Conservation (phyloP, 2,797 vertebrate genomes). For the Xyrichtys novacula region DNA sequence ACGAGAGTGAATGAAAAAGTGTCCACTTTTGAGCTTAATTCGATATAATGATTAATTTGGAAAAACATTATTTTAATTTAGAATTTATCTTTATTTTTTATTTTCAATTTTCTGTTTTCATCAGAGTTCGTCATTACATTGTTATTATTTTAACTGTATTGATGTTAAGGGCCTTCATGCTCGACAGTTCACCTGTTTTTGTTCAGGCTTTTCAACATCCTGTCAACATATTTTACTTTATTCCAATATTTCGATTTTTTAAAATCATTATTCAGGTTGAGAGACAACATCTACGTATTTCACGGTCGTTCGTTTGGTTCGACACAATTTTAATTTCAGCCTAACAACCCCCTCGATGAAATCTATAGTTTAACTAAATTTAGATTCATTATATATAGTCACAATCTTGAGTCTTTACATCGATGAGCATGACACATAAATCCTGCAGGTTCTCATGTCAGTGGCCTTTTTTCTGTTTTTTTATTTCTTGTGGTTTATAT, state of each 20-base stretch:
- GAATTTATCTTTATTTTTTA: slow-evolving; percentile 21
- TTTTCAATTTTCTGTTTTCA: not conserved
- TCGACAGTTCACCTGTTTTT: not conserved
- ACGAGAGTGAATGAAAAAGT: not conserved
- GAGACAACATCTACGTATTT: not conserved
- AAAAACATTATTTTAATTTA: not conserved
- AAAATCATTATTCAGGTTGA: too few species aligned
- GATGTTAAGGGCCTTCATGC: slow-evolving; percentile 8
- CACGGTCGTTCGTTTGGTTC: slow-evolving; percentile 2
- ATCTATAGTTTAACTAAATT: too few species aligned
- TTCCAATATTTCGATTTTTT: not conserved
- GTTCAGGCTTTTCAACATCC: not conserved
- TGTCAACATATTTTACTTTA: not conserved
- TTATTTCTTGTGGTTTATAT: slow-evolving; percentile 30
- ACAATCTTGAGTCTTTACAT: not conserved
- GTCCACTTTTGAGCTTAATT: not conserved
- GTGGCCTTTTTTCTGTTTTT: slow-evolving; percentile 16
- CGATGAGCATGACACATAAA: not conserved
- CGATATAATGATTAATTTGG: not conserved
- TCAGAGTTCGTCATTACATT: not conserved
- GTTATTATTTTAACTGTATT: not conserved
- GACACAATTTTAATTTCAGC: not conserved
- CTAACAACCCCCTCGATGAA: not conserved
- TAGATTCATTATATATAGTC: too few species aligned
- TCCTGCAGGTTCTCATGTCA: not conserved